Percentiles rank a stretch among this genome's conserved stretches.
Evolutionary conservation across 2,888 invertebrate genomes (phyloP).

Genomic region (Mechanitis messenoides): DNA sequence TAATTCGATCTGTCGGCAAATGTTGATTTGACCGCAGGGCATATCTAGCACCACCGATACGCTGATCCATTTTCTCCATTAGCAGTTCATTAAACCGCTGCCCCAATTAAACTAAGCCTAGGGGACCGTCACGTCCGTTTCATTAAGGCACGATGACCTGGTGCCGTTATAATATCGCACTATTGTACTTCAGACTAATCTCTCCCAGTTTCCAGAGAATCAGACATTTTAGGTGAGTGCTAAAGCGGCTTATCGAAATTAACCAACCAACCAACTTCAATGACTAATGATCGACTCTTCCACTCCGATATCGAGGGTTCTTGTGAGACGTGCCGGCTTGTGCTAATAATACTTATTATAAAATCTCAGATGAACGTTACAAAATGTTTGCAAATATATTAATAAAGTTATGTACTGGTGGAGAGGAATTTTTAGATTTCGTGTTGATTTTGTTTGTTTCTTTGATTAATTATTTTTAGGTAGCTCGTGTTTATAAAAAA

Average conservation of each 20-base stretch:
- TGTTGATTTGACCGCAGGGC: conserved; percentile 70
- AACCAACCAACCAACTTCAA: conserved; percentile 47
- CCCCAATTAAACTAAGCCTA: conserved; percentile 37
- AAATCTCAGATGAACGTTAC: conserved; percentile 18
- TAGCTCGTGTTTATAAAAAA: conserved; percentile 18
- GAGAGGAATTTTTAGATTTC: conserved; percentile 18
- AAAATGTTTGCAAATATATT: conserved; percentile 13
- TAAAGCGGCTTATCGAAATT: conserved; percentile 70
- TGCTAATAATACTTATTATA: conserved; percentile 31
- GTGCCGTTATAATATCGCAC: conserved; percentile 3
- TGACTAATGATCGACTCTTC: conserved; percentile 61
- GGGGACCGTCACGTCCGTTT: conserved; percentile 16
- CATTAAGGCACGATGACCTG: conserved; percentile 16
- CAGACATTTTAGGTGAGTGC: conserved; percentile 48
- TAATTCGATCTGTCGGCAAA: conserved; percentile 73
- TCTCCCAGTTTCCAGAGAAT: conserved; percentile 21
- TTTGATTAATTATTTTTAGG: conserved; percentile 29
- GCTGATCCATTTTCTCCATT: conserved; percentile 52
- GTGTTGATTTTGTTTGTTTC: conserved; percentile 26
- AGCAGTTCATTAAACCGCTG: conserved; percentile 39
- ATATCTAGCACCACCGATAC: conserved; percentile 39
- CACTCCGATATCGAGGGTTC: conserved; percentile 47
- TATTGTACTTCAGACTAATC: conserved; percentile 17
- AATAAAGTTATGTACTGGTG: background rate
- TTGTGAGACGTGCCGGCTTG: conserved; percentile 21